Evolutionary conservation across 2,888 invertebrate genomes (phyloP).

Genomic region (Tachystola acroxantha): DNA sequence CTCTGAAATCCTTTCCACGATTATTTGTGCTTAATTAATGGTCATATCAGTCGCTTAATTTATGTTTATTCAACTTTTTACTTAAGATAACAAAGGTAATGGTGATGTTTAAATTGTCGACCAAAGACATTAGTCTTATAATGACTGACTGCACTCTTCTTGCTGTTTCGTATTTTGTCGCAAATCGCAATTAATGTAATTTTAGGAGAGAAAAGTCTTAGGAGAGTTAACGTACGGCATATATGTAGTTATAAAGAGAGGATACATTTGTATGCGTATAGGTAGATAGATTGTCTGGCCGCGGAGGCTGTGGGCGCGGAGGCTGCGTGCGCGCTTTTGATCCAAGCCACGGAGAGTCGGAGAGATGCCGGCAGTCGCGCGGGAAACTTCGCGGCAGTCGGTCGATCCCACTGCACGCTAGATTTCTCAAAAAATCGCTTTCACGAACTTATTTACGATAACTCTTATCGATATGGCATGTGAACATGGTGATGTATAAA

Average conservation of each 20-base stretch:
- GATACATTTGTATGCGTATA: background rate
- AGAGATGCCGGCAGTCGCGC: conserved; percentile 58
- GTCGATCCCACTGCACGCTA: conserved; percentile 29
- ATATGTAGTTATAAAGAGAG: too few relatives aligned
- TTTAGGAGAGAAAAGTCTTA: too few relatives aligned
- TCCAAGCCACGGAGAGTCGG: conserved; percentile 36
- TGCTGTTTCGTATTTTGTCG: too few relatives aligned
- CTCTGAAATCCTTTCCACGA: background rate
- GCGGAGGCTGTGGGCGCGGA: conserved; percentile 51
- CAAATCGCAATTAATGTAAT: too few relatives aligned
- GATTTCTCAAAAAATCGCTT: conserved; percentile 17
- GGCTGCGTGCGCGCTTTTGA: conserved; percentile 41
- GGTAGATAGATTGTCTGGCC: background rate
- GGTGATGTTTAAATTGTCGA: too few relatives aligned
- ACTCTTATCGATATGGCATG: conserved; percentile 30
- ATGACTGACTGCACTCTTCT: too few relatives aligned
- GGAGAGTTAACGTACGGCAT: too few relatives aligned
- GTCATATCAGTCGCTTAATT: conserved; percentile 3
- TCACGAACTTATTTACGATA: conserved; percentile 70
- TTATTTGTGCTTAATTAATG: background rate
- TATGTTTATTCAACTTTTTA: too few relatives aligned
- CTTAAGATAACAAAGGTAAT: too few relatives aligned
- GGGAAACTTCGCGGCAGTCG: conserved; percentile 56
- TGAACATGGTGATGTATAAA: conserved; percentile 41
- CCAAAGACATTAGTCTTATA: too few relatives aligned